Conservation (phyloP, 2,797 vertebrate genomes). For the Nyctibius grandis region DNA sequence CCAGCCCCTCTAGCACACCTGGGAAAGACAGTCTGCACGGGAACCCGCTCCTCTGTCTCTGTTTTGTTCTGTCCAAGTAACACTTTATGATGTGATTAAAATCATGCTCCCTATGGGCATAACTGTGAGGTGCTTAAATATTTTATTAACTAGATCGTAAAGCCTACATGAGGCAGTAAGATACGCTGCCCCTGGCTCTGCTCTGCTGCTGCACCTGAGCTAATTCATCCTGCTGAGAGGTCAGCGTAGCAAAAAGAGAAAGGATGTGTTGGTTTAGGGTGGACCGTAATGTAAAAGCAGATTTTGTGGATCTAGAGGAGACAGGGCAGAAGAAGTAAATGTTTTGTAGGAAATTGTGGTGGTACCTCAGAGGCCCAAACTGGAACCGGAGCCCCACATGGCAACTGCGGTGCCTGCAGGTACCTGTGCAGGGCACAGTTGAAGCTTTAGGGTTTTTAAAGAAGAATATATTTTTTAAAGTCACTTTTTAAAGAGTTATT, state of each 20-base stretch:
- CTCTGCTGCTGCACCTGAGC: neutral
- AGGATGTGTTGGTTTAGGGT: neutral
- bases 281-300: neutral
- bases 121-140: conserved; percentile 23
- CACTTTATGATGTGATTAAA: neutral
- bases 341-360: neutral
- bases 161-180: neutral
- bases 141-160: conserved; percentile 13
- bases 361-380: no score
- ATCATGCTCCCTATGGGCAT: neutral
- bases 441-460: neutral
- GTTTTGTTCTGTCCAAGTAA: neutral
- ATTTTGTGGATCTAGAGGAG: neutral
- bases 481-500: neutral
- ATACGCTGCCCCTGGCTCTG: neutral
- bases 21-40: neutral
- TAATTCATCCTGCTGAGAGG: neutral
- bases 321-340: neutral
- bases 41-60: neutral
- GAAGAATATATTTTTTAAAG: neutral
- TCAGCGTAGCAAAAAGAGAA: neutral
- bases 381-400: fast-evolving
- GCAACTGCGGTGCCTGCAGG: neutral
- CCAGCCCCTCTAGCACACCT: neutral
- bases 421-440: neutral